Conservation (phyloP, 2,888 invertebrate species). For the Digitonthophagus gazella region DNA sequence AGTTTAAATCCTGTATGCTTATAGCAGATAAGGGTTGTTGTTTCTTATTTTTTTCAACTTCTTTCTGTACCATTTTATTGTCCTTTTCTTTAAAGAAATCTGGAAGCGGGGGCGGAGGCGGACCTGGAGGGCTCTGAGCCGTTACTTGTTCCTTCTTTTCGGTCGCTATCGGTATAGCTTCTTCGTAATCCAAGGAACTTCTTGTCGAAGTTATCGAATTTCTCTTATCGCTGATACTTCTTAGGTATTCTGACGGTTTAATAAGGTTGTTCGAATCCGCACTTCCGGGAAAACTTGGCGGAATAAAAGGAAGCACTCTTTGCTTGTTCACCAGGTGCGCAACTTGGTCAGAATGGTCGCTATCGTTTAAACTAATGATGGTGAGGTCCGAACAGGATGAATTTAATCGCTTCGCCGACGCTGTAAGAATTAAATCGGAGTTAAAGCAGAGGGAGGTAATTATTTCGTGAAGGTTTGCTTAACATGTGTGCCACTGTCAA, state of each 20-base stretch:
- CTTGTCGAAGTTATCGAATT: constrained; percentile 54
- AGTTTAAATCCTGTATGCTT: constrained; percentile 82
- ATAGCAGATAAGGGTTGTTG: constrained; percentile 82
- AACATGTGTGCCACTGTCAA: constrained; percentile 39
- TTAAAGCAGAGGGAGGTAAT: not conserved
- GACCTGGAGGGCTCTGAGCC: constrained; percentile 51
- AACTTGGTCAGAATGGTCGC: constrained; percentile 54
- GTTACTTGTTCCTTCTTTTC: constrained; percentile 32
- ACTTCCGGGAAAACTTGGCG: constrained; percentile 77
- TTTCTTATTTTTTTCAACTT: constrained; percentile 45
- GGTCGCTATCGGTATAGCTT: constrained; percentile 36
- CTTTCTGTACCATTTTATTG: constrained; percentile 27
- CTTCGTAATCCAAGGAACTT: constrained; percentile 47
- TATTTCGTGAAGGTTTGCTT: constrained; percentile 43
- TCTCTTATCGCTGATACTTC: constrained; percentile 68
- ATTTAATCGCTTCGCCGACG: constrained; percentile 49
- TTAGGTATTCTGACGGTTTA: constrained; percentile 89
- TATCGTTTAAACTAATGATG: constrained; percentile 52
- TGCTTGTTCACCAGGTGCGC: constrained; percentile 78
- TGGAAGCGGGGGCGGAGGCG: constrained; percentile 55
- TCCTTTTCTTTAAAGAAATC: constrained; percentile 33
- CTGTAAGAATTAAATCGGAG: constrained; percentile 25
- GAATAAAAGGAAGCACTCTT: constrained; percentile 84
- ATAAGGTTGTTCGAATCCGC: constrained; percentile 76
- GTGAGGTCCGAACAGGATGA: constrained; percentile 52